A percentile compares a stretch with the other conserved stretches of the same genome.
Evolutionary conservation across 2,797 vertebrate species (phyloP).

Genomic region (Basileuterus tristriatus): DNA sequence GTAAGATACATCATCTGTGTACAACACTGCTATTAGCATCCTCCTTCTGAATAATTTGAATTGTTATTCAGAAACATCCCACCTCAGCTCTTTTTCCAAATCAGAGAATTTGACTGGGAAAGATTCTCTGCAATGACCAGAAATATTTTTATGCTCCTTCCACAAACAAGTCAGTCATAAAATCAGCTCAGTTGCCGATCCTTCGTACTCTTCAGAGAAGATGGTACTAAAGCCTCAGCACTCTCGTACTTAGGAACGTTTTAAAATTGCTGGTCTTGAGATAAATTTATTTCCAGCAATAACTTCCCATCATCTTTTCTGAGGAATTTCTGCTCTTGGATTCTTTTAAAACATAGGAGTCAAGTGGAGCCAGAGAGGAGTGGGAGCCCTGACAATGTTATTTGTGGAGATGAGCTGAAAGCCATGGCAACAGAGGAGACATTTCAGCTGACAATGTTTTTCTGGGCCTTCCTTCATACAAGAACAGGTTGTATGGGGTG

Average conservation of each 20-base stretch:
- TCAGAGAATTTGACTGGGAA: not conserved
- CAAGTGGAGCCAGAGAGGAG: not conserved
- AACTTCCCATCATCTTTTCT: not conserved
- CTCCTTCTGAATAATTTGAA: not conserved
- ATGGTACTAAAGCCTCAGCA: not conserved
- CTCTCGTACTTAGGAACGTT: not conserved
- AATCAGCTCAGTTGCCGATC: not conserved
- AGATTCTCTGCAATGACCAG: not conserved
- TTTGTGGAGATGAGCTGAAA: not conserved
- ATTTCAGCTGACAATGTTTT: not conserved
- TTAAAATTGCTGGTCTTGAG: not conserved
- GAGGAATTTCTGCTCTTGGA: not conserved
- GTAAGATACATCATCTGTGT: not conserved
- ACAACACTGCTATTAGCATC: not conserved
- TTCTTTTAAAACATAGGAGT: not conserved
- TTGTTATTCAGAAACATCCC: not conserved
- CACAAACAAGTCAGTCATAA: not conserved
- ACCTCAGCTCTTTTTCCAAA: not conserved
- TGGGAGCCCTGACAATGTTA: accelerated
- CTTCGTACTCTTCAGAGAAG: not conserved
- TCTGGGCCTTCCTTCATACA: not conserved
- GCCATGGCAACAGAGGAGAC: not conserved
- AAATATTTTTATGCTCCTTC: not conserved
- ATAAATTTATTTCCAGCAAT: not conserved
- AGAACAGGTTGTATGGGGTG: not conserved